Percentiles rank a stretch among this genome's conserved stretches.
Conservation (phyloP, 1,140 invertebrate genomes). For the Drosophila insularis region DNA sequence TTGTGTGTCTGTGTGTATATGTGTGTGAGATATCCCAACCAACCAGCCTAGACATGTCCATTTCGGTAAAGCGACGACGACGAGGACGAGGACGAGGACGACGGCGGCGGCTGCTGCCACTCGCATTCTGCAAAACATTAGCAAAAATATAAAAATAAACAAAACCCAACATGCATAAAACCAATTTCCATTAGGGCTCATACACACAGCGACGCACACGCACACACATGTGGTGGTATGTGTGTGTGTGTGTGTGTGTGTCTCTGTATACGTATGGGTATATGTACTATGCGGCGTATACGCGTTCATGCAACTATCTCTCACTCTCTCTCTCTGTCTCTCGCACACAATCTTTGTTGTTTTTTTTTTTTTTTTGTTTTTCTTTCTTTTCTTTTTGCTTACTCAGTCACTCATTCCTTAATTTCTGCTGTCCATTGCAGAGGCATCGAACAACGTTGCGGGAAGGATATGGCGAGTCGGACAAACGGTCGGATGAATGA, state of each 20-base stretch:
- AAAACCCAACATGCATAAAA: slow-evolving; percentile 80
- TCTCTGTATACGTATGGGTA: too few species aligned
- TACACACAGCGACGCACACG: slow-evolving; percentile 26
- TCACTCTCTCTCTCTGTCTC: background rate
- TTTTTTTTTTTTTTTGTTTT: background rate
- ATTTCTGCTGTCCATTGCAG: slow-evolving; percentile 45
- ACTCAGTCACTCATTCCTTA: slow-evolving; percentile 24
- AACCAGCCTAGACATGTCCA: slow-evolving; percentile 38
- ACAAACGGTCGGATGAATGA: background rate
- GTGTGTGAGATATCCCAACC: slow-evolving; percentile 22
- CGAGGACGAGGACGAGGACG: too few species aligned
- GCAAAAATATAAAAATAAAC: slow-evolving; percentile 81
- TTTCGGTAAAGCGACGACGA: slow-evolving; percentile 45
- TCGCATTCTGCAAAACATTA: slow-evolving; percentile 80
- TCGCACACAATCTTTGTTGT: background rate
- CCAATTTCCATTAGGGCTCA: slow-evolving; percentile 77
- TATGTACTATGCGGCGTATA: slow-evolving; percentile 34
- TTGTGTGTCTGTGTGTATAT: background rate
- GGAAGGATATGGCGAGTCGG: slow-evolving; percentile 1
- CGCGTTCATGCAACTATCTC: slow-evolving; percentile 7
- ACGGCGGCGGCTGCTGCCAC: slow-evolving; percentile 38
- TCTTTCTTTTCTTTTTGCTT: background rate
- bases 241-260: too few species aligned
- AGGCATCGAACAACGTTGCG: slow-evolving; percentile 40
- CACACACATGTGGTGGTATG: slow-evolving; percentile 12